Evolutionary conservation across 2,113 vertebrate genomes (phyloP), one percentile per base, ranked within the genome.

Genomic region (Pteronura brasiliensis): DNA sequence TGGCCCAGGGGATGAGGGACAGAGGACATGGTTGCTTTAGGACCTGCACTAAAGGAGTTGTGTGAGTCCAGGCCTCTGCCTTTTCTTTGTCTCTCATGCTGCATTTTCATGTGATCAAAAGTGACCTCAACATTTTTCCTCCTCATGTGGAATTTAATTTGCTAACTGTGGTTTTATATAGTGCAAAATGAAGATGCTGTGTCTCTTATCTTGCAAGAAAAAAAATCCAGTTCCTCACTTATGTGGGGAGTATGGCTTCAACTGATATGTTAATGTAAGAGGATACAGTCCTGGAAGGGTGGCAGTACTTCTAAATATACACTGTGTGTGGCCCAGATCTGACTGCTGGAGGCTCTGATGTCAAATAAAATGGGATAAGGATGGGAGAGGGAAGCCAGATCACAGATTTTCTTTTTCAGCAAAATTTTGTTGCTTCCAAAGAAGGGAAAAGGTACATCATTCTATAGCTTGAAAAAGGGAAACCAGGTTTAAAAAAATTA

Each of bases 291-390:
- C 91, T 49, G 49, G 71, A 89, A 95, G 31, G 88, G 92, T 71
- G 61, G 52, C 90, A 21, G 57, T 84, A 36, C 31, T 69, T 71
- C 91, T 93, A 97, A 97, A 97, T 95, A 86, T 52, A 76, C 72
- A 59, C 90, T 85, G 7, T 29, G 6, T 49, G 44, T 67, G 52
- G 76, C 82, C 83, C 76, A 59, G 34, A 4, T 34, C 77, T 72
- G 80, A 39, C 83, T 27, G 72, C 59, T 15, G 72, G 27, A 29
- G 69, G 36, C 49, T 94, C 65, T 86, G 59, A 82, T 97, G 57
- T 88, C 94, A 89, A 93, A 94, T 57, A 96, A 88, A 39, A 85
- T 11, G n/a, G 61, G 52, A 61, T 93, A 93, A 67, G 1, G 0
- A 29, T 34, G 25, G 12, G 55, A 76, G 21, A 42, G 34, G 15